Conservation (phyloP, 2,113 vertebrate genomes). For the Austrofundulus limnaeus region DNA sequence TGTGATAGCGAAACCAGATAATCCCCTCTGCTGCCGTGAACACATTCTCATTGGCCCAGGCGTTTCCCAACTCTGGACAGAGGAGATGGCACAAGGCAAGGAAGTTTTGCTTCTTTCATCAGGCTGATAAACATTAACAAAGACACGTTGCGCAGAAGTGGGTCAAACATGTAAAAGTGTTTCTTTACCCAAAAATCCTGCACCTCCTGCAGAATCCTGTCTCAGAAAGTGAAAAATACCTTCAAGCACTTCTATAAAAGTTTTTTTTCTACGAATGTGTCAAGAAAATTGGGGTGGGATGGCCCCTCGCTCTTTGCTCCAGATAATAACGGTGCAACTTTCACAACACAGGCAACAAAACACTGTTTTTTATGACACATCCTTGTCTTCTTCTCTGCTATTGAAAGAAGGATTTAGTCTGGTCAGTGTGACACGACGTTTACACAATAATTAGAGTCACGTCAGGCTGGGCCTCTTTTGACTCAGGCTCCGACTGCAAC, state of each 20-base stretch:
- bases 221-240: slow-evolving; percentile 6
- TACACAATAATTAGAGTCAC: slow-evolving; percentile 64
- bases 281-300: slow-evolving; percentile 41
- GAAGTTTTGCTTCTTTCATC: slow-evolving; percentile 12
- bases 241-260: slow-evolving; percentile 15
- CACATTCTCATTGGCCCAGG: slow-evolving; percentile 89
- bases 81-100: slow-evolving; percentile 28
- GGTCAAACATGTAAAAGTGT: background rate
- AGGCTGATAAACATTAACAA: slow-evolving; percentile 7
- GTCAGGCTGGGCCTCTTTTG: slow-evolving; percentile 48
- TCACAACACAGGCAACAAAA: slow-evolving; percentile 57
- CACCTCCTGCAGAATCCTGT: background rate
- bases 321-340: slow-evolving; percentile 42
- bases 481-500: slow-evolving; percentile 48
- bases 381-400: slow-evolving; percentile 26
- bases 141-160: too few relatives aligned
- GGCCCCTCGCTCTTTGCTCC: background rate
- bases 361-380: slow-evolving; percentile 43
- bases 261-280: slow-evolving; percentile 42
- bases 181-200: background rate
- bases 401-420: slow-evolving; percentile 62
- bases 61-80: slow-evolving; percentile 86
- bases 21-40: slow-evolving; percentile 88
- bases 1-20: slow-evolving; percentile 95
- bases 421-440: slow-evolving; percentile 54